Base-by-base conservation (phyloP, 2,113 vertebrate species). In the Grammomys dolichurus region DNA sequence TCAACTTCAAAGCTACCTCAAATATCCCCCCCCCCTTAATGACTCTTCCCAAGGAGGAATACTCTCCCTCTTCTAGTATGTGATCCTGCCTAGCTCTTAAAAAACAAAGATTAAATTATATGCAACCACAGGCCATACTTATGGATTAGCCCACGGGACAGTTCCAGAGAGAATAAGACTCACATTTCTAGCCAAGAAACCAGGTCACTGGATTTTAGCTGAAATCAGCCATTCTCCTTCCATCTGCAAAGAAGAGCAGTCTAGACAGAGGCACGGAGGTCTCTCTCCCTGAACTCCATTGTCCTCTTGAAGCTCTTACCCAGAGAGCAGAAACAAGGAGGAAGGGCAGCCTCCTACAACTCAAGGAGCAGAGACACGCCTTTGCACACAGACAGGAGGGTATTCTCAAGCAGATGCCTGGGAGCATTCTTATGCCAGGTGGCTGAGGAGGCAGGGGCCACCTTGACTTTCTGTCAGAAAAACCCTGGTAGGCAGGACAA, bases 131-230 rank as follows among this genome's bases (percentile, higher is more conserved):
- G 65, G 56, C 36, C 73, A 93, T 28, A 0, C 0, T 77, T 65
- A 65, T 87, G 73, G 48, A 84, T 84, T 89, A 82, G 73, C 78
- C 72, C 54, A 67, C 33, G 43, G 72, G 67, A 54, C 87, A 90
- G 87, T 70, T 96, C 89, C 67, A 82, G 54, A 96, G 56, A 54
- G 48, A 90, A 84, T 0, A 0, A 78, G 89, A 95, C 16, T 91
- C 90, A 69, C 33, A 69, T 84, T 94, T 90, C 86, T 84, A 91
- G 93, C 58, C 70, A 89, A 80, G 72, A 94, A 51, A 85, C 5
- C 76, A 90, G 58, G 69, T n/a, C 6, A 20, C 78, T 78, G 48
- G n/a, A 91, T 73, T 77, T 80, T 56, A 93, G 80, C 33, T 96
- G 46, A 60, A 54, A 77, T 31, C n/a, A 93, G 67, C 84, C 88